Evolutionary conservation across 2,888 invertebrate species (phyloP).

Genomic region (Trachelus stipa): DNA sequence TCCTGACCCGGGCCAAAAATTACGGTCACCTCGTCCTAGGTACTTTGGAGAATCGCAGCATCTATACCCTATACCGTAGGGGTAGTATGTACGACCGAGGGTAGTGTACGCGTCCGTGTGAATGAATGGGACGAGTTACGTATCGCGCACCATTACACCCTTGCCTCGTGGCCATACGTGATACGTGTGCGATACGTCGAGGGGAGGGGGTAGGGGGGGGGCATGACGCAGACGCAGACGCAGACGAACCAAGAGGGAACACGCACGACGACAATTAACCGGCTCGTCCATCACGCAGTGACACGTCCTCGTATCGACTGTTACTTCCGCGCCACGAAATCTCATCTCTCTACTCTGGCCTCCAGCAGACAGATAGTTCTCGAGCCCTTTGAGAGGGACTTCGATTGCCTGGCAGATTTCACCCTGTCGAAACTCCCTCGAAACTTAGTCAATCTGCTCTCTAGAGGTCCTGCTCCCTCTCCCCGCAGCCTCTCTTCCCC

Average conservation of each 20-base stretch:
- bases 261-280: slow-evolving; percentile 7
- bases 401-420: slow-evolving; percentile 52
- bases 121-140: not conserved
- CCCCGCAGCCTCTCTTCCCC: not conserved
- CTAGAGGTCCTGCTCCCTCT: slow-evolving; percentile 30
- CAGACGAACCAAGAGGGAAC: not conserved
- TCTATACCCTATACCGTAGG: not conserved
- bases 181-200: slow-evolving; percentile 6
- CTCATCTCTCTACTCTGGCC: not conserved
- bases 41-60: not conserved
- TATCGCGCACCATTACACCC: not conserved
- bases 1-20: not conserved
- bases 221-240: not conserved
- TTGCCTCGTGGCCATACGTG: not conserved
- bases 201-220: not conserved
- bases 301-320: slow-evolving; percentile 9
- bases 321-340: slow-evolving; percentile 1
- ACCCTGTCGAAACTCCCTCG: slow-evolving; percentile 52
- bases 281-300: slow-evolving; percentile 5
- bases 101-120: not conserved
- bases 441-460: slow-evolving; percentile 59
- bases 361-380: slow-evolving; percentile 34
- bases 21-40: not conserved
- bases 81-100: not conserved
- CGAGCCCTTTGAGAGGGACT: slow-evolving; percentile 41